Evolutionary conservation across 1,140 invertebrate species (phyloP), one percentile per base, ranked within the genome.

Genomic region (Panulirus ornatus): DNA sequence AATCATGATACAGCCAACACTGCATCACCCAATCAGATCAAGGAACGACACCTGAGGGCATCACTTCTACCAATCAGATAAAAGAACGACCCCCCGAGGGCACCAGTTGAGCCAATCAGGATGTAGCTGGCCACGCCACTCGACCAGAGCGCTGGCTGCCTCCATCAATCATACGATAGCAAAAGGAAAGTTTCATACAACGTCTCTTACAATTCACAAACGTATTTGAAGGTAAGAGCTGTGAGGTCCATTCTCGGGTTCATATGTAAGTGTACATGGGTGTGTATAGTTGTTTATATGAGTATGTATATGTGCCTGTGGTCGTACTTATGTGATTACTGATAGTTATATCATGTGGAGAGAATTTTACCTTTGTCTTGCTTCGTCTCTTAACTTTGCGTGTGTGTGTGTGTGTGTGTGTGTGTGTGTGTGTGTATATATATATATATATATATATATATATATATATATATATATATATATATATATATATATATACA

Each of bases 391-490:
- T 9, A n/a, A n/a, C n/a, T 84, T 36, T 66, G 30, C 66, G 16
- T n/a, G 38, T 47, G 47, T 63, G 51, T 83, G 81, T 83, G 81
- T 83, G 51, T 83, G 27, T 63, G 58, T 63, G 82, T 70, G 16
- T 40, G 82, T 47, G 27, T 5, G 78, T 81, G 78, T 47, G 40
- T 44, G 78, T 47, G 78, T 81, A 36, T 47, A 36, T 81, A 36
- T 40, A 36, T 78, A 36, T 40, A 36, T 78, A 36, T 40, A 36
- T 78, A 36, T 42, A 40, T 79, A 40, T 42, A 40, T 79, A 40
- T 42, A 40, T 79, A 40, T 42, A 19, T 79, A 40, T n/a, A n/a
- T n/a, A n/a, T n/a, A n/a, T n/a, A n/a, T n/a, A n/a, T n/a, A n/a
- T n/a, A n/a, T n/a, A n/a, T n/a, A n/a, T n/a, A n/a, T n/a, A n/a